phyloP scores from a whole-genome alignment of 2,888 invertebrate genomes.

The Matsumyia berberina region DNA sequence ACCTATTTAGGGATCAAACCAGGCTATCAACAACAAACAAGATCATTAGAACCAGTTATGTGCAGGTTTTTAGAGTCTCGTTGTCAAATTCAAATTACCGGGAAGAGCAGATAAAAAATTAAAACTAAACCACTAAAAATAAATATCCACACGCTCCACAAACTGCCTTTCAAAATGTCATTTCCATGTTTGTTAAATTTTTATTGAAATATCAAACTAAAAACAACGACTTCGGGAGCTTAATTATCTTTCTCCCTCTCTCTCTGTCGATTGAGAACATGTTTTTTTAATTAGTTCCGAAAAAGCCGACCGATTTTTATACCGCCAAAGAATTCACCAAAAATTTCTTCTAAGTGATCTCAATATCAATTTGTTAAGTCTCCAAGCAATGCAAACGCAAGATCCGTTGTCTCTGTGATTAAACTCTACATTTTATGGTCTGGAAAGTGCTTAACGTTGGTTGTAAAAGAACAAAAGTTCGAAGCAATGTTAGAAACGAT shows the following conservation, averaged over 20 bases:
- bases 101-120: background rate
- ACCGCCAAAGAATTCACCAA: conserved; percentile 12
- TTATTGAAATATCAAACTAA: conserved; percentile 3
- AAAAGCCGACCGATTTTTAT: conserved; percentile 26
- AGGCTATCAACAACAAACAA: too few species aligned
- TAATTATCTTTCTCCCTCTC: conserved; percentile 11
- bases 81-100: too few species aligned
- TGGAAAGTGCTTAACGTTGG: background rate
- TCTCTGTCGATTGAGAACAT: conserved; percentile 37
- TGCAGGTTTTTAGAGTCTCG: too few species aligned
- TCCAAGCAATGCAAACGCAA: background rate
- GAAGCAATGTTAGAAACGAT: background rate
- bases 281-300: conserved; percentile 43
- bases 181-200: conserved; percentile 13
- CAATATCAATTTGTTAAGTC: conserved; percentile 35
- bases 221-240: conserved; percentile 25
- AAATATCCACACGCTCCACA: background rate
- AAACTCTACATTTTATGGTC: conserved; percentile 10
- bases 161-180: background rate
- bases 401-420: conserved; percentile 6
- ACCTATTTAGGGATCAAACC: too few species aligned
- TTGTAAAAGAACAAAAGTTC: background rate
- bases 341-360: conserved; percentile 26
- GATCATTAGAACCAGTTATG: too few species aligned
- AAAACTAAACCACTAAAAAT: background rate